A percentile compares a stretch with the other conserved stretches of the same genome.
These are phyloP conservation scores for Pyrocephalus nanus DNA, from an alignment of 2,797 vertebrate species.

Conservation along the genomic window DNA sequence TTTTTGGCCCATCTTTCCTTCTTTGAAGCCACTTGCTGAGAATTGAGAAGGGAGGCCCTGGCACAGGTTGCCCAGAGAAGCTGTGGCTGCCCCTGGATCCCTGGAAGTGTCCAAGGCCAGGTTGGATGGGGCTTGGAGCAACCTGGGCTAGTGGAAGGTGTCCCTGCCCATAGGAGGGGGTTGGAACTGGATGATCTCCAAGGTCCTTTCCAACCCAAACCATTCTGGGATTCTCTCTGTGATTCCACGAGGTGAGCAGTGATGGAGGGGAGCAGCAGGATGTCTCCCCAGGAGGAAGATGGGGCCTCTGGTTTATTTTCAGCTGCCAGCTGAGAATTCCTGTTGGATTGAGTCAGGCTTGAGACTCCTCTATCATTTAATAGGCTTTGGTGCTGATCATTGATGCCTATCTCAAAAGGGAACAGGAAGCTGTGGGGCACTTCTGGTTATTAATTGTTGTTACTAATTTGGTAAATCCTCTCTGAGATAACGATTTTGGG, in stretches of 20 bases:
- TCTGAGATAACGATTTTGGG: background rate
- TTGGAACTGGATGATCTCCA: background rate
- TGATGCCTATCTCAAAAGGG: background rate
- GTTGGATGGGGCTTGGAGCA: background rate
- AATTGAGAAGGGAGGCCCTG: background rate
- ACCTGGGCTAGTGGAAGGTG: background rate
- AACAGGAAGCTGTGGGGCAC: background rate
- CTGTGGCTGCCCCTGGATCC: background rate
- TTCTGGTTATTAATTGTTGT: background rate
- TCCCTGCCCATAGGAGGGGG: background rate
- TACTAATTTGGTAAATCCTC: background rate
- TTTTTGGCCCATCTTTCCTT: background rate
- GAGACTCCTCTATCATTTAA: background rate
- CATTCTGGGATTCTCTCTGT: background rate
- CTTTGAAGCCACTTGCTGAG: background rate
- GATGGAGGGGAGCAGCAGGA: background rate
- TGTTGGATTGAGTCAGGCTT: background rate
- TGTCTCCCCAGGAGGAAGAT: rapidly evolving
- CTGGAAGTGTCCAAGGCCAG: background rate
- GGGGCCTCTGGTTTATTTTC: background rate
- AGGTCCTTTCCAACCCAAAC: background rate
- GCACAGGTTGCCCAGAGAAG: background rate
- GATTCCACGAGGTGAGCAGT: background rate
- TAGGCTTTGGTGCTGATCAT: background rate
- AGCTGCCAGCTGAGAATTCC: background rate